Conservation (phyloP, 2,888 invertebrate genomes). For the Pyrrhia umbra region DNA sequence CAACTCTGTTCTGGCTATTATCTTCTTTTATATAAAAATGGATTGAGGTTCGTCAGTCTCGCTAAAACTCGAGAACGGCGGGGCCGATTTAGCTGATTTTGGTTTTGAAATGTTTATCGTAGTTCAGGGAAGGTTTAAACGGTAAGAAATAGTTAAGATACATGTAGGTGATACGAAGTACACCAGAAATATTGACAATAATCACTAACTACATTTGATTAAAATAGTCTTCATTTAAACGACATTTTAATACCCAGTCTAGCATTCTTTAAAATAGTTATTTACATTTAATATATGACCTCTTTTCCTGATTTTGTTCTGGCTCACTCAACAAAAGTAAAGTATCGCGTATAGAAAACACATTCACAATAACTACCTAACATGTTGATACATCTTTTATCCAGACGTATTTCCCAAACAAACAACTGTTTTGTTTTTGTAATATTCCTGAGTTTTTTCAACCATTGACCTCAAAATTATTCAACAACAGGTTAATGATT, state of each 20-base stretch:
- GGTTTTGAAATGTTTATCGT: no score
- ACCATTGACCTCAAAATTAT: background rate
- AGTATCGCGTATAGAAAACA: slow-evolving; percentile 5
- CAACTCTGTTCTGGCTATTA: no score
- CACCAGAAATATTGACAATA: no score
- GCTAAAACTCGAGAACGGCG: no score
- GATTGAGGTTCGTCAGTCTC: no score
- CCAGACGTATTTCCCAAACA: slow-evolving; percentile 42
- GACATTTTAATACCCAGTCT: no score
- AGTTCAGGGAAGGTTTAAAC: no score
- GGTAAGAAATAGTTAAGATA: no score
- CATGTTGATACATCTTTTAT: slow-evolving; percentile 10
- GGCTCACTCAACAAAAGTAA: background rate
- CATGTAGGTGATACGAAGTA: no score
- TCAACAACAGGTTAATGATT: background rate
- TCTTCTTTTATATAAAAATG: no score
- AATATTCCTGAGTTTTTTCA: slow-evolving; percentile 4
- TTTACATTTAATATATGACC: background rate
- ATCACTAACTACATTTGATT: background rate
- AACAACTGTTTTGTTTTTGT: slow-evolving; percentile 12
- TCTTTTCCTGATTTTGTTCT: slow-evolving; percentile 22
- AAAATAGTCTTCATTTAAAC: background rate
- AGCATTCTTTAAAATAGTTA: background rate
- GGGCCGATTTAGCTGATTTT: no score
- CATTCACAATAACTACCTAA: slow-evolving; percentile 4